These are phyloP conservation scores for Antennarius striatus DNA, from an alignment of 2,113 vertebrate genomes.

Conservation along the genomic window DNA sequence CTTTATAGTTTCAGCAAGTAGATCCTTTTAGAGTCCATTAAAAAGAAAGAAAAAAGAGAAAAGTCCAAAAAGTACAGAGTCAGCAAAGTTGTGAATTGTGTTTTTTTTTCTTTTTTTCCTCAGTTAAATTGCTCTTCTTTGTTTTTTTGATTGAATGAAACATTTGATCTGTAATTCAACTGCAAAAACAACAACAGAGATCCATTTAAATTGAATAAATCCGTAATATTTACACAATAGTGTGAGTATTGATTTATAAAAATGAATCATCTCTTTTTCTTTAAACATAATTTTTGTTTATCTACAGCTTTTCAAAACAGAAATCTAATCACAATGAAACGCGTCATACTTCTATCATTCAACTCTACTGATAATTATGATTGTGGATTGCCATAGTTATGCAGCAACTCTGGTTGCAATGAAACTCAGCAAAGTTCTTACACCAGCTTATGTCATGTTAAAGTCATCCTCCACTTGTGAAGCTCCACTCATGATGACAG, in stretches of 20 bases:
- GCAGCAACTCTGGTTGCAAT: slow-evolving; percentile 73
- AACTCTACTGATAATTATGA: slow-evolving; percentile 75
- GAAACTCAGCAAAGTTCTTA: slow-evolving; percentile 66
- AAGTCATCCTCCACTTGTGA: slow-evolving; percentile 55
- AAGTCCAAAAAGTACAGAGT: slow-evolving; percentile 74
- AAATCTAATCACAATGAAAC: slow-evolving; percentile 81
- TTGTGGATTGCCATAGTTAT: slow-evolving; percentile 78
- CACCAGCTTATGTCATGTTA: slow-evolving; percentile 53
- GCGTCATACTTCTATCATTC: slow-evolving; percentile 78
- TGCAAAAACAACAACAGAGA: slow-evolving; percentile 83
- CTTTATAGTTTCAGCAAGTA: slow-evolving; percentile 71
- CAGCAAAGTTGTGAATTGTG: slow-evolving; percentile 73
- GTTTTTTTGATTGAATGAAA: slow-evolving; percentile 60
- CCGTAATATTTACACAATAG: slow-evolving; percentile 81
- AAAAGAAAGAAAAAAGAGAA: slow-evolving; percentile 74
- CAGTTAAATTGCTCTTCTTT: slow-evolving; percentile 62
- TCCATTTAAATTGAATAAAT: slow-evolving; percentile 82
- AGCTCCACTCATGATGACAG: slow-evolving; percentile 56
- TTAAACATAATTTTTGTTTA: slow-evolving; percentile 80
- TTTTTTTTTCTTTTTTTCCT: slow-evolving; percentile 56
- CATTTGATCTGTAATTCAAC: slow-evolving; percentile 79
- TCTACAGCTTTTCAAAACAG: slow-evolving; percentile 79
- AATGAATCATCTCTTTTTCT: slow-evolving; percentile 76
- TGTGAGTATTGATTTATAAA: slow-evolving; percentile 81
- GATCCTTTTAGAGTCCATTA: slow-evolving; percentile 77